Base-by-base conservation (phyloP, 2,888 invertebrate species). In the Plebejus argus region DNA sequence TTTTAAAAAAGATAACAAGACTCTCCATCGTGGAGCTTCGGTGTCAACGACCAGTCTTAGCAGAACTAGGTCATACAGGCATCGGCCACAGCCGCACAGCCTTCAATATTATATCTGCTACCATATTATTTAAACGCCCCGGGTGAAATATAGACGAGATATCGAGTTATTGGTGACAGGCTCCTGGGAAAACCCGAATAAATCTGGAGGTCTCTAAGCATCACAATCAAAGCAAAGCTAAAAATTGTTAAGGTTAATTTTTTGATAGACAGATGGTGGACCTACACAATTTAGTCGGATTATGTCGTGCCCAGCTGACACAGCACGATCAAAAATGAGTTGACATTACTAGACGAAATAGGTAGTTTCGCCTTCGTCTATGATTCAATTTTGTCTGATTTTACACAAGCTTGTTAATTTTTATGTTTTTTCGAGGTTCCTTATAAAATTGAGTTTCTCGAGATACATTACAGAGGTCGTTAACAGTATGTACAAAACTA, bases 1-100 rank as follows among this genome's bases (percentile, higher is more conserved):
- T 72, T 72, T 72, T 72, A 74, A 70, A 77, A 77, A 53, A 71
- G 53, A 77, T 71, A 77, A 76, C 70, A 76, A 77, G 76, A 71
- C 70, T 23, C 76, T 77, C 76, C 49, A 71, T 56, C 20, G 35
- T 20, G 70, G 35, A 20, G 35, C 53, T 49, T 53, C 74, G 53
- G 33, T 71, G 76, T 77, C 70, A 77, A 77, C 66, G 28, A 28
- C 66, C 77, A 56, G 77, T 77, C 77, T 77, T 71, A 35, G 45
- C 20, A 56, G 56, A 77, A 77, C 49, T 56, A 71, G 77, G 77
- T 77, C 77, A 77, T 20, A 20, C 39, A 71, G 35, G 39, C 70
- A 71, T 71, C 56, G 45, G 70, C 70, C 56, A 56, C 70, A 35
- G 53, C 28, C 66, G 33, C 56, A 56, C 70, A 53, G 53, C 66